phyloP scores from a whole-genome alignment of 2,888 invertebrate genomes.

The Pachycephus smyrnensis region DNA sequence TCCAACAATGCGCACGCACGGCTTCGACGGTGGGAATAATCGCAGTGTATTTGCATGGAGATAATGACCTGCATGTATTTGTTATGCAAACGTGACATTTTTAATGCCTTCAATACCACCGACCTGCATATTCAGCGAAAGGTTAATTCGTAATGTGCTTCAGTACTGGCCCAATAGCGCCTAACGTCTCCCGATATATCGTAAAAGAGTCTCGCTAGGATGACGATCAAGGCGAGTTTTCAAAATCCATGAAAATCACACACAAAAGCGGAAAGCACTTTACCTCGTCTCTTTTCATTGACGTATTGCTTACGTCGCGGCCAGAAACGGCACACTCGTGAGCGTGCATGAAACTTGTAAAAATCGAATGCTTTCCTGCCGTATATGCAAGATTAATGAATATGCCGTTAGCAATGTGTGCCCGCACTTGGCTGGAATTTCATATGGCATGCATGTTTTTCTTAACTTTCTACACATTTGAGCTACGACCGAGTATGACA shows the following conservation, averaged over 20 bases:
- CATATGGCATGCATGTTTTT: neutral
- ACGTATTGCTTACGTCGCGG: neutral
- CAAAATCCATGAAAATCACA: neutral
- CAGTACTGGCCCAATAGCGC: neutral
- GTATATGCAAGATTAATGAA: neutral
- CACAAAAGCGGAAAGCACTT: neutral
- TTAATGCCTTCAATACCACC: constrained; percentile 12
- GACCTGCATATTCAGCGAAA: constrained; percentile 2
- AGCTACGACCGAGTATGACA: neutral
- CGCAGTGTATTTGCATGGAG: constrained; percentile 34
- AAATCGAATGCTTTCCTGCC: neutral
- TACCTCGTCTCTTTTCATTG: neutral
- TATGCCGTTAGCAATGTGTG: neutral
- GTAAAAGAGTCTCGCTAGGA: neutral
- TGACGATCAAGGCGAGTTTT: neutral
- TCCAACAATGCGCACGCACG: constrained; percentile 10
- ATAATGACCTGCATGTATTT: constrained; percentile 36
- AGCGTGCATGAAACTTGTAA: neutral
- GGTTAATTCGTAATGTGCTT: neutral
- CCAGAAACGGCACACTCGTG: neutral
- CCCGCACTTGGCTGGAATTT: neutral
- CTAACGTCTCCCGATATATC: neutral
- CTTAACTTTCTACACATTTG: neutral
- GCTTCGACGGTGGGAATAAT: constrained; percentile 31
- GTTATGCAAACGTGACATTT: constrained; percentile 24